phyloP scores from a whole-genome alignment of 2,888 invertebrate species.

The Dasysyrphus tricinctus region DNA sequence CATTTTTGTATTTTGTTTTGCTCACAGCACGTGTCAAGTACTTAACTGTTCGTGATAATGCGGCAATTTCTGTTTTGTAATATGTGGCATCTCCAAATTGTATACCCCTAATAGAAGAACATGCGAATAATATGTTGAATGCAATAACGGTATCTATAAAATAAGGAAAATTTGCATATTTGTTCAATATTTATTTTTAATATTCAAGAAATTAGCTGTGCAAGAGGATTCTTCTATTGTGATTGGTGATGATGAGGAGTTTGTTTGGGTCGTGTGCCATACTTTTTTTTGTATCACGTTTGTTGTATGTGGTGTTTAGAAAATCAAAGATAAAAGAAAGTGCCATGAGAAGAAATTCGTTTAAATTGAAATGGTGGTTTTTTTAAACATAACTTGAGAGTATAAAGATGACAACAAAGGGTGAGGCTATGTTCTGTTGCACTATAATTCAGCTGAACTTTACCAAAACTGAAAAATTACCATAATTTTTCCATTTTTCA shows the following conservation, averaged over 20 bases:
- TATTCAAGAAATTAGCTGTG: conserved; percentile 67
- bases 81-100: conserved; percentile 58
- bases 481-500: too few species aligned
- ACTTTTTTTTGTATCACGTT: conserved; percentile 5
- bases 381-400: too few species aligned
- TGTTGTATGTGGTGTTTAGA: neutral
- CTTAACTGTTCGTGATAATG: conserved; percentile 57
- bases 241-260: neutral
- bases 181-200: conserved; percentile 74
- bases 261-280: conserved; percentile 56
- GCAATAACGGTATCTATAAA: conserved; percentile 9
- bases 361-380: neutral
- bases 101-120: conserved; percentile 25
- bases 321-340: conserved; percentile 5
- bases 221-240: conserved; percentile 33
- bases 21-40: conserved; percentile 72
- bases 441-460: too few species aligned
- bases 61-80: conserved; percentile 64
- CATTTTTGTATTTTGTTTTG: conserved; percentile 25
- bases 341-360: neutral
- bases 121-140: conserved; percentile 26
- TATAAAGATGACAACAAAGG: too few species aligned
- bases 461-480: too few species aligned
- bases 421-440: too few species aligned
- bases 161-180: conserved; percentile 70